Evolutionary conservation across 2,113 vertebrate genomes (phyloP), one percentile per base, ranked within the genome.

Genomic region (Zosterops pallidus): DNA sequence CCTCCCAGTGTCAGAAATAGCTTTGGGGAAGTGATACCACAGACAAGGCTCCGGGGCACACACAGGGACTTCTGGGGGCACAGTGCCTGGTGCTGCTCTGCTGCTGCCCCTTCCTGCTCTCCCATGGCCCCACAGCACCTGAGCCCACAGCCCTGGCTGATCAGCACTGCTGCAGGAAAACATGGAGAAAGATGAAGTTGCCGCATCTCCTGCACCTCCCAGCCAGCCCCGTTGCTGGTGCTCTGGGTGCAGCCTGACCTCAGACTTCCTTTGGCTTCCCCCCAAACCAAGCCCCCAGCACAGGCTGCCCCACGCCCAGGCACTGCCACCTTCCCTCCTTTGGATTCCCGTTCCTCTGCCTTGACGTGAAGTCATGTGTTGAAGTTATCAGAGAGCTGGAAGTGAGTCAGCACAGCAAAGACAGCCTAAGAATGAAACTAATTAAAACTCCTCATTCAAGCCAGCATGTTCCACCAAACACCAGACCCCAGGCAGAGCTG

Each of bases 371-470:
- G 76, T 65, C 87, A 55, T 52, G 80, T 52, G 87, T 31, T 71
- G 59, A 37, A 94, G 44, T 53, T 79, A 90, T 44, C 80, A 50
- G 90, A 84, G 67, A 90, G 77, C 82, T 86, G 90, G 94, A 95
- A 97, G 86, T 94, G 91, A 97, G 94, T 83, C 95, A 96, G 96
- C 91, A 59, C 80, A 67, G 91, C 39, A 56, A 94, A 82, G 83
- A 53, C 63, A 91, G 82, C 46, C 86, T 47, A 33, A 93, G 93
- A 92, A 76, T 46, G 69, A 44, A 90, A 81, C 76, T 71, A 33
- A 88, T 83, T 53, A 70, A 59, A 94, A 76, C 80, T 35, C 14
- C 83, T 87, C 90, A 80, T 70, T 85, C 62, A 64, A 55, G 55
- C 41, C 59, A 14, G 62, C 29, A 9, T 25, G 67, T 65, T 88